phyloP scores from a whole-genome alignment of 2,888 invertebrate genomes.

The Zygogramma bicolorata region DNA sequence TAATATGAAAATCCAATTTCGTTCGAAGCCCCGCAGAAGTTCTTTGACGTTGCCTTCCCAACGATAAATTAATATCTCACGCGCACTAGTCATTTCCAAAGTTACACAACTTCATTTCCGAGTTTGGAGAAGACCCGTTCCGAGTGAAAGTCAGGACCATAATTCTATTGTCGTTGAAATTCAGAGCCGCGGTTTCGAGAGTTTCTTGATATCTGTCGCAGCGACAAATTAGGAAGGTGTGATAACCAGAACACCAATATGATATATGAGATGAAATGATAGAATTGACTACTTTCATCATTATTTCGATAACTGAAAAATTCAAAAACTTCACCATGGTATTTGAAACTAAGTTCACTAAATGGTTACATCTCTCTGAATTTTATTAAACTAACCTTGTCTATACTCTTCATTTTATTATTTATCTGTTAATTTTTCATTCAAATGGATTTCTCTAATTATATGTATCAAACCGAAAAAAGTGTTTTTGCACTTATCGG shows the following conservation, averaged over 20 bases:
- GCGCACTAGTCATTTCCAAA: slow-evolving; percentile 30
- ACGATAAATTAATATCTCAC: slow-evolving; percentile 37
- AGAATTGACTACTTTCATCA: no score
- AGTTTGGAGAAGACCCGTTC: slow-evolving; percentile 26
- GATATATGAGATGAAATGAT: no score
- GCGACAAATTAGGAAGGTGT: background rate
- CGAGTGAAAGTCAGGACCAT: slow-evolving; percentile 14
- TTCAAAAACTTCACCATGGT: no score
- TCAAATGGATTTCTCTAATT: no score
- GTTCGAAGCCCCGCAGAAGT: background rate
- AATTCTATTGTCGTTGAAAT: slow-evolving; percentile 34
- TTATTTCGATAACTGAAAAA: no score
- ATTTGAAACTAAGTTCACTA: no score
- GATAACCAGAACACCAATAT: background rate
- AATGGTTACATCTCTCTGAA: no score
- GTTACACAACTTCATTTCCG: slow-evolving; percentile 36
- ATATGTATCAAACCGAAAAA: no score
- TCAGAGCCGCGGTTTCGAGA: slow-evolving; percentile 14
- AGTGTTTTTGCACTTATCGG: no score
- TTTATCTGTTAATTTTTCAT: no score
- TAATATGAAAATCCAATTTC: background rate
- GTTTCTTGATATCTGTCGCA: slow-evolving; percentile 24
- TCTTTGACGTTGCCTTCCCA: background rate
- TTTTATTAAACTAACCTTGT: no score
- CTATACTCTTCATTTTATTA: no score